phyloP scores from a whole-genome alignment of 2,888 invertebrate genomes.

The Drosophila gaucha region DNA sequence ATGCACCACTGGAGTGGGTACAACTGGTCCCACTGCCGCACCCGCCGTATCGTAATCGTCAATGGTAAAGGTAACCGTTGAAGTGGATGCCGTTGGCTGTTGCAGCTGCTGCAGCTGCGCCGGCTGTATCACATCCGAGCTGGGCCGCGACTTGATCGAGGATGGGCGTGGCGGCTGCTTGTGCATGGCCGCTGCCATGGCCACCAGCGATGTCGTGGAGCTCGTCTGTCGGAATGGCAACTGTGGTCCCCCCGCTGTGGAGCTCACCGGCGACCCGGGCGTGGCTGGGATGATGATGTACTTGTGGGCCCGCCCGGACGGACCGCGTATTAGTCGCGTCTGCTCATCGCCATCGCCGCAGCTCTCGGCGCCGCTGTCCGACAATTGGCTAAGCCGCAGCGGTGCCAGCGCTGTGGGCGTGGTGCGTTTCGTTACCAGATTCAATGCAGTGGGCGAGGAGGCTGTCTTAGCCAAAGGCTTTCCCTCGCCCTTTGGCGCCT shows the following conservation, averaged over 20 bases:
- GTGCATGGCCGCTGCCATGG: slow-evolving; percentile 64
- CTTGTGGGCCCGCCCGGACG: slow-evolving; percentile 81
- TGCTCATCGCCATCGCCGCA: slow-evolving; percentile 81
- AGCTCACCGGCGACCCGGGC: slow-evolving; percentile 55
- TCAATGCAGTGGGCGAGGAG: slow-evolving; percentile 67
- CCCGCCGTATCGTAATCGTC: slow-evolving; percentile 56
- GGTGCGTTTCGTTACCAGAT: slow-evolving; percentile 44
- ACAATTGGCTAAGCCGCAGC: slow-evolving; percentile 78
- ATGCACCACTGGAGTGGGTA: slow-evolving; percentile 30
- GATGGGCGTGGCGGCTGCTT: slow-evolving; percentile 56
- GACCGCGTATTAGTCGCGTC: slow-evolving; percentile 78
- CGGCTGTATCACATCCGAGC: slow-evolving; percentile 69
- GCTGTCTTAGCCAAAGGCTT: slow-evolving; percentile 54
- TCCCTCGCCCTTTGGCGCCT: slow-evolving; percentile 2
- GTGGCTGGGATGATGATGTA: slow-evolving; percentile 83
- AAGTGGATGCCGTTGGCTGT: slow-evolving; percentile 53
- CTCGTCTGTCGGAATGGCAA: slow-evolving; percentile 69
- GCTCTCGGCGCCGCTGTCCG: slow-evolving; percentile 81
- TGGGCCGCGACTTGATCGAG: slow-evolving; percentile 64
- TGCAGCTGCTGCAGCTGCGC: slow-evolving; percentile 44
- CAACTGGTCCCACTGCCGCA: neutral
- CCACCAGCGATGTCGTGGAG: slow-evolving; percentile 73
- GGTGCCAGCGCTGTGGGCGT: slow-evolving; percentile 61
- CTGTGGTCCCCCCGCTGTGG: slow-evolving; percentile 18
- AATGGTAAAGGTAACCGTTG: slow-evolving; percentile 73